Evolutionary conservation across 2,888 invertebrate genomes (phyloP), one percentile per base, ranked within the genome.

Genomic region (Caenorhabditis panamensis): DNA sequence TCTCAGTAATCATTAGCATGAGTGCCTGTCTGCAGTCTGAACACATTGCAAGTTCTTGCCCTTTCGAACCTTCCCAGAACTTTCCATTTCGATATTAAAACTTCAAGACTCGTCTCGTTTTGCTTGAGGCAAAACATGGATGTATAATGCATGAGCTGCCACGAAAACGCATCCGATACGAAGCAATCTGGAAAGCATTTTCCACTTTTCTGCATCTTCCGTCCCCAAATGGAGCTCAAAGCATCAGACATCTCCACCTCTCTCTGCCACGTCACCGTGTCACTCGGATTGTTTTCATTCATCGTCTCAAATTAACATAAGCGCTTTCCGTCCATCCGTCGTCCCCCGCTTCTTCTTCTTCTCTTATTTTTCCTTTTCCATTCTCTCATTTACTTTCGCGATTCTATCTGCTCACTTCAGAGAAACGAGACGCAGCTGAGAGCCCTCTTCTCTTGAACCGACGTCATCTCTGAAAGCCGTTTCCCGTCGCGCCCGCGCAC

Each of bases 381-480:
- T 26, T 31, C 31, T 54, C 53, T 56, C 67, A 66, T 66, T 67
- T 47, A 36, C 31, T 49, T 54, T 56, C 54, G 54, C 31, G 16
- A 56, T 56, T 41, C 20, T 66, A 51, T 47, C 18, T 22, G 20
- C 16, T 6, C 18, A 16, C 53, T 67, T 20, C 61, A 61, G 69
- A 68, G 26, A 26, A n/a, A n/a, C 62, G 54, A 73, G 66, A 54
- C 61, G 69, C 69, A 75, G 73, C 41, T 36, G 37, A 49, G 63
- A 31, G 62, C 54, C 59, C 59, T 59, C 41, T 41, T 59, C 59
- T 22, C 56, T 56, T 31, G 56, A 49, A 58, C 28, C 72, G 63
- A 72, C 72, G 72, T 72, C 72, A 72, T 73, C n/a, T n/a, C 75
- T 75, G 66, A 75, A 75, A 66, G 47, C 66, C 66, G 28, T 58